Percentiles rank a stretch among this genome's conserved stretches.
Conservation (phyloP, 2,797 vertebrate species). For the Orestias chungarensis region DNA sequence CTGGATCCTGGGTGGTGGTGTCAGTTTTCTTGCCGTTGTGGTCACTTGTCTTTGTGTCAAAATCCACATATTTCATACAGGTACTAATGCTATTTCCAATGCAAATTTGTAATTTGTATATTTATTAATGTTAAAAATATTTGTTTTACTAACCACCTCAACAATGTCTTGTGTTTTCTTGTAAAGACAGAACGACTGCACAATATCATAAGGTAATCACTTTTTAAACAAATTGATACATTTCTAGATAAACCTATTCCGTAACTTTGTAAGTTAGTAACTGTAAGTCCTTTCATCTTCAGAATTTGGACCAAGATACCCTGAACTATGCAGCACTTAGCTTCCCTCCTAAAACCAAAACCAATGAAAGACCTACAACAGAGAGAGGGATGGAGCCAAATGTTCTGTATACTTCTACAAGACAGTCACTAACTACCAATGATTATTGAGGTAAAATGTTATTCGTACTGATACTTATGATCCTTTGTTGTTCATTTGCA, state of each 20-base stretch:
- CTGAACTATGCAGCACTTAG: background rate
- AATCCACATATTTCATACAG: background rate
- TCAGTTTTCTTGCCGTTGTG: background rate
- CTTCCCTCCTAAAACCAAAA: background rate
- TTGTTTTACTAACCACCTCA: background rate
- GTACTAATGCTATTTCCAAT: background rate
- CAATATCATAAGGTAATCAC: background rate
- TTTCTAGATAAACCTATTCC: background rate
- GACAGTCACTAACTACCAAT: background rate
- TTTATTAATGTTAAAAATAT: background rate
- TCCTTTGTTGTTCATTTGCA: background rate
- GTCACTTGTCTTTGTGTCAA: background rate
- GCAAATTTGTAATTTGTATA: background rate
- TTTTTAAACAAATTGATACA: background rate
- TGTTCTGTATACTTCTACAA: background rate
- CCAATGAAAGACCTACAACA: background rate
- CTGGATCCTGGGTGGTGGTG: background rate
- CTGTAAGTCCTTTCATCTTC: background rate
- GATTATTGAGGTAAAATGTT: background rate
- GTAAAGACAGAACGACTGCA: background rate
- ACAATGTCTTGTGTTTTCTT: background rate
- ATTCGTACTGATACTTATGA: background rate
- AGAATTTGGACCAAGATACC: background rate
- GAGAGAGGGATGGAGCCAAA: background rate
- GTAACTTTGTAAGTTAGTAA: background rate